These are phyloP conservation scores for Stegodyphus dumicola DNA, from an alignment of 1,140 invertebrate genomes.

Conservation along the genomic window DNA sequence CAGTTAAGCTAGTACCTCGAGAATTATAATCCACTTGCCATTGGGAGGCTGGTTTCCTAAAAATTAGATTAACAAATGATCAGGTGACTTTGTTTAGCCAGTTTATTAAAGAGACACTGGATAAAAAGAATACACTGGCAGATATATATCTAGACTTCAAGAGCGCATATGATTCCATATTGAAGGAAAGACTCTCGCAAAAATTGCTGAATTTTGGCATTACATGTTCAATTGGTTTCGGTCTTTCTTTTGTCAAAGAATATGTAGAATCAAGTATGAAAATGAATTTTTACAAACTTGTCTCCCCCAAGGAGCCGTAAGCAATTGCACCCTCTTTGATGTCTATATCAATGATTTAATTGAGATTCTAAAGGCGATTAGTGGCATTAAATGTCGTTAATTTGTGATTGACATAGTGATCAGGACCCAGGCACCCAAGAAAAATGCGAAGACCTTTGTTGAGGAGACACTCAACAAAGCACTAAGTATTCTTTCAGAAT, in stretches of 20 bases:
- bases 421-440: conserved; percentile 6
- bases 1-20: too few relatives aligned
- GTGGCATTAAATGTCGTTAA: conserved; percentile 6
- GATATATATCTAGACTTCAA: conserved; percentile 18
- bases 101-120: conserved; percentile 11
- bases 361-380: background rate
- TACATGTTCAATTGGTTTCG: background rate
- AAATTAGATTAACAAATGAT: conserved; percentile 2
- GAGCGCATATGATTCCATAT: conserved; percentile 2
- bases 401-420: background rate
- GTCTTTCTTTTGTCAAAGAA: conserved; percentile 5
- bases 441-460: background rate
- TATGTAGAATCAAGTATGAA: background rate
- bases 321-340: conserved; percentile 4
- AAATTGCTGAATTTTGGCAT: conserved; percentile 15
- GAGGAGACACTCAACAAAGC: background rate
- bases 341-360: conserved; percentile 28
- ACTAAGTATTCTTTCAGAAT: background rate
- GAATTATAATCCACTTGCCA: too few relatives aligned
- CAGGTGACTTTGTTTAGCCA: conserved; percentile 19
- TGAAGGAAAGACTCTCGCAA: conserved; percentile 16
- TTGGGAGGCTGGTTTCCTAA: too few relatives aligned
- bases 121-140: background rate
- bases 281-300: conserved; percentile 1
- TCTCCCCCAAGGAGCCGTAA: background rate